Conservation (phyloP, 2,797 vertebrate genomes). For the Pempheris klunzingeri region DNA sequence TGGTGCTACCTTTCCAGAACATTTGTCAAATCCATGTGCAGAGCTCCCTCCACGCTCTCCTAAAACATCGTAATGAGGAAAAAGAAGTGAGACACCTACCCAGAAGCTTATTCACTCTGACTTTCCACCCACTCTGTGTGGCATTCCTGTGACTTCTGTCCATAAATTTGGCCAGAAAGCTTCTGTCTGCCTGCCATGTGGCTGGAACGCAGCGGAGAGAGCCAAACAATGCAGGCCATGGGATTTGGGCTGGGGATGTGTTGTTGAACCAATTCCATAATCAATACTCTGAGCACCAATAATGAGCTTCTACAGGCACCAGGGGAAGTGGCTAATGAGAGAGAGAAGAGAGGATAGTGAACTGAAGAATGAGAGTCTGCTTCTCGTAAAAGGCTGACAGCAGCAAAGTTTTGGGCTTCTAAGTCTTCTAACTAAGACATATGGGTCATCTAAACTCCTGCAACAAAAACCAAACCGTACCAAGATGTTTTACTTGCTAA, state of each 20-base stretch:
- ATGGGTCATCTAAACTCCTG: constrained; percentile 43
- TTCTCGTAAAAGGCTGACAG: constrained; percentile 41
- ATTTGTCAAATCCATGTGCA: not conserved
- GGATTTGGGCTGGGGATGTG: constrained; percentile 24
- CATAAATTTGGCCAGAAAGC: not conserved
- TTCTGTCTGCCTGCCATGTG: constrained; percentile 7
- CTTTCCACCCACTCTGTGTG: not conserved
- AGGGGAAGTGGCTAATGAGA: constrained; percentile 57
- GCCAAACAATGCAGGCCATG: constrained; percentile 9
- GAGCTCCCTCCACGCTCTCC: not conserved
- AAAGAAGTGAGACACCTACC: not conserved
- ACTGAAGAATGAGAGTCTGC: constrained; percentile 11
- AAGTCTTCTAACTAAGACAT: constrained; percentile 36
- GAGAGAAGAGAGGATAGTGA: not conserved
- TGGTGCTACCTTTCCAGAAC: not conserved
- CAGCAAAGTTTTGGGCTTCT: constrained; percentile 43
- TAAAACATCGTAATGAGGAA: not conserved
- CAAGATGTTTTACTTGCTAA: not conserved
- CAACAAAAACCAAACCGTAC: not conserved
- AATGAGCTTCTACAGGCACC: constrained; percentile 44
- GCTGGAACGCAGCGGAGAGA: constrained; percentile 3
- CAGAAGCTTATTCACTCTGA: not conserved
- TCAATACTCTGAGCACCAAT: constrained; percentile 59
- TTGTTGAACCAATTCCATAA: constrained; percentile 47
- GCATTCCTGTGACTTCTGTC: not conserved